A percentile compares a stretch with the other conserved stretches of the same genome.
Evolutionary conservation across 2,797 vertebrate genomes (phyloP).

Genomic region (Peromyscus aztecus): DNA sequence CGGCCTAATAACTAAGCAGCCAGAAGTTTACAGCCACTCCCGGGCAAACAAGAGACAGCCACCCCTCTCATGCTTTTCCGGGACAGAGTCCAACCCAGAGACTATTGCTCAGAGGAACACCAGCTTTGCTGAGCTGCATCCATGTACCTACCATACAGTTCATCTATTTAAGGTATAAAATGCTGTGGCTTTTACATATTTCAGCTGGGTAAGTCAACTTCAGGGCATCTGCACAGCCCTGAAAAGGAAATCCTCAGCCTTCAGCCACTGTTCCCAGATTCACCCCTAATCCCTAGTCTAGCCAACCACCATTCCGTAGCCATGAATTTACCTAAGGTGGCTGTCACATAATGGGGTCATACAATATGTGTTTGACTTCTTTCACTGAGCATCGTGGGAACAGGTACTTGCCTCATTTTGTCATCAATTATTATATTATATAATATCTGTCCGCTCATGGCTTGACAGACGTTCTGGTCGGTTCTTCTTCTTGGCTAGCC

Average conservation of each 20-base stretch:
- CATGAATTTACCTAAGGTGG: background rate
- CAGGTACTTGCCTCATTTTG: background rate
- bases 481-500: background rate
- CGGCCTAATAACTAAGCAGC: background rate
- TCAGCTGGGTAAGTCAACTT: background rate
- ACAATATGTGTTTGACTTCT: background rate
- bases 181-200: background rate
- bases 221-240: background rate
- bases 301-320: background rate
- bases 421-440: background rate
- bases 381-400: fast-evolving
- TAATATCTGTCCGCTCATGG: background rate
- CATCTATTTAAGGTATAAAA: background rate
- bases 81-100: background rate
- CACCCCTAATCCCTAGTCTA: too few species aligned
- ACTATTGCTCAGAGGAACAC: background rate
- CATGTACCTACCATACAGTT: background rate
- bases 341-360: background rate
- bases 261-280: background rate
- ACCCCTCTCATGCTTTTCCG: background rate
- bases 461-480: background rate
- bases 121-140: background rate
- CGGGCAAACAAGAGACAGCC: background rate
- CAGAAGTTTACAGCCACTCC: background rate
- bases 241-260: background rate